Conservation (phyloP, 1,140 invertebrate species). For the Diuraphis noxia region DNA sequence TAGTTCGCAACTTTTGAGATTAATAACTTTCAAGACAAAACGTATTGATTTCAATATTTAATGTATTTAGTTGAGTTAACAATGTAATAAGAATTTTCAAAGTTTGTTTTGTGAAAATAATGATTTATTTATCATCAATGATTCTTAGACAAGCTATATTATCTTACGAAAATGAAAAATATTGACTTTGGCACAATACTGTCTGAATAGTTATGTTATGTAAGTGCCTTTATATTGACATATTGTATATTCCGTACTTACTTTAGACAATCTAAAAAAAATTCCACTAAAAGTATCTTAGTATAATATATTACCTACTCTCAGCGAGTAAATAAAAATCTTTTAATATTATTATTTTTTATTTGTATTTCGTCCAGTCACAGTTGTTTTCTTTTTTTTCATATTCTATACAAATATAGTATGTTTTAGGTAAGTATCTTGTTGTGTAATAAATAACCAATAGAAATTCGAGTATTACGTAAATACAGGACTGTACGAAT, state of each 20-base stretch:
- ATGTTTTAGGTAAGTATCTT: not conserved
- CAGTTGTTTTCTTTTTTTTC: not conserved
- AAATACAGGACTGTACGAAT: not conserved
- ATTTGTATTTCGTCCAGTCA: not conserved
- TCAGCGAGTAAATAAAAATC: not conserved
- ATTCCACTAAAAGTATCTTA: not conserved
- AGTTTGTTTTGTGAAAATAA: not conserved
- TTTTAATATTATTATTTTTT: constrained; percentile 7
- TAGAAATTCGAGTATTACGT: not conserved
- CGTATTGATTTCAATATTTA: not conserved
- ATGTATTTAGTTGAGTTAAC: not conserved
- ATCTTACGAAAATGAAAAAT: not conserved
- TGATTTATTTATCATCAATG: not conserved
- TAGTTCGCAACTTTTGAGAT: not conserved
- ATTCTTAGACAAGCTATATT: not conserved
- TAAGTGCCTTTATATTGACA: not conserved
- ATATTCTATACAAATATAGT: not conserved
- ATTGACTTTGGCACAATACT: not conserved
- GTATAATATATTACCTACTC: not conserved
- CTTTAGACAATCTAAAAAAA: not conserved
- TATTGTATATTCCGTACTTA: not conserved
- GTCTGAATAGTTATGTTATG: not conserved
- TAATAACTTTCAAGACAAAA: not conserved
- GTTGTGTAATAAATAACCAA: not conserved
- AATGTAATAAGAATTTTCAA: not conserved